These are phyloP conservation scores for Pachyseris speciosa DNA, from an alignment of 64 coral and sea anemone species.

Conservation along the genomic window DNA sequence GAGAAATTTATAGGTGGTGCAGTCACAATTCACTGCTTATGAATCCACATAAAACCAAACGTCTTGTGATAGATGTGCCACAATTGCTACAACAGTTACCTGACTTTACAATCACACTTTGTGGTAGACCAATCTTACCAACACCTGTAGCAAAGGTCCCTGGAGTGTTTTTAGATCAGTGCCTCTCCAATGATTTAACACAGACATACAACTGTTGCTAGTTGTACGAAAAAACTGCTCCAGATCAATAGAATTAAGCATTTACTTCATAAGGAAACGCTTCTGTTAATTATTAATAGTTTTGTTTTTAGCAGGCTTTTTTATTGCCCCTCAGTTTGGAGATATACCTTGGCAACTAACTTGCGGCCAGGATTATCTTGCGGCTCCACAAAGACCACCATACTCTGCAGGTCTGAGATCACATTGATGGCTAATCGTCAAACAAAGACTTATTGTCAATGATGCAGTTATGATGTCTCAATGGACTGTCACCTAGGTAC, in stretches of 20 bases:
- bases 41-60: neutral
- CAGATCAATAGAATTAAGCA: too few relatives aligned
- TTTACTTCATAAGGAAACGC: neutral
- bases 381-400: too few relatives aligned
- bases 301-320: neutral
- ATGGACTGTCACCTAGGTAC: too few relatives aligned
- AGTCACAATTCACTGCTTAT: neutral
- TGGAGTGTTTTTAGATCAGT: slow-evolving; percentile 11
- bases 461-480: too few relatives aligned
- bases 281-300: neutral
- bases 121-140: neutral
- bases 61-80: neutral
- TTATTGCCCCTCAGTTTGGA: neutral
- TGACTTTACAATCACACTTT: neutral
- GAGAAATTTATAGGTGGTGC: neutral
- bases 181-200: neutral
- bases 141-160: neutral
- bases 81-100: slow-evolving; percentile 1
- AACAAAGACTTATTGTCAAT: too few relatives aligned
- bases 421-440: too few relatives aligned
- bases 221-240: too few relatives aligned
- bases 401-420: too few relatives aligned
- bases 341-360: neutral
- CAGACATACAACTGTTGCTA: too few relatives aligned
- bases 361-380: too few relatives aligned